phyloP scores from a whole-genome alignment of 2,113 vertebrate species.

The Hyperoodon ampullatus region DNA sequence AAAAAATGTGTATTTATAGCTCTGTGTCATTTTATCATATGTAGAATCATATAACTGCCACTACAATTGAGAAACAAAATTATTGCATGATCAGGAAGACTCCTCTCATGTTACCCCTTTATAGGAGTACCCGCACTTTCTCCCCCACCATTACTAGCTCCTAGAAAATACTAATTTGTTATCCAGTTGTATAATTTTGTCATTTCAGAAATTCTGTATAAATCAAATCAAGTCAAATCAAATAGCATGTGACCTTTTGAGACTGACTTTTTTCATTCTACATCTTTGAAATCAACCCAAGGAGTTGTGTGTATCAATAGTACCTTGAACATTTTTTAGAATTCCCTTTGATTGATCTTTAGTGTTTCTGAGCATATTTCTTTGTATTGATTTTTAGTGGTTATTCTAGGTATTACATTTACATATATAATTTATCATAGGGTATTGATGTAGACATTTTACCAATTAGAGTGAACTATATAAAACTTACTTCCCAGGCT shows the following conservation, averaged over 20 bases:
- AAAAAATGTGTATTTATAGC: background rate
- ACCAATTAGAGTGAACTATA: background rate
- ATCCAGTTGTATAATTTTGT: background rate
- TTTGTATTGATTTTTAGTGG: background rate
- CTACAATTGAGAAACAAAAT: background rate
- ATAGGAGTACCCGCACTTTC: background rate
- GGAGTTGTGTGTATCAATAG: background rate
- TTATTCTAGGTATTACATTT: background rate
- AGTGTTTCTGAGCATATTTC: background rate
- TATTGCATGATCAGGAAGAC: background rate
- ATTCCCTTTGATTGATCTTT: background rate
- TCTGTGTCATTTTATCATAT: background rate
- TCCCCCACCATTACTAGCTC: background rate
- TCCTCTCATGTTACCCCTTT: no score
- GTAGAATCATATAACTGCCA: background rate
- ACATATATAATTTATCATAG: background rate
- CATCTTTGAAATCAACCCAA: background rate
- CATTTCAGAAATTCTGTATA: background rate
- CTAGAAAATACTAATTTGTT: background rate
- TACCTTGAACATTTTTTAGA: background rate
- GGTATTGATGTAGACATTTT: background rate
- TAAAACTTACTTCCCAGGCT: background rate
- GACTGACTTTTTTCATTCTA: background rate
- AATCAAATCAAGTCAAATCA: background rate
- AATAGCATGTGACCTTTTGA: background rate